Conservation (phyloP, 2,797 vertebrate species). For the Gallinago solitaria region DNA sequence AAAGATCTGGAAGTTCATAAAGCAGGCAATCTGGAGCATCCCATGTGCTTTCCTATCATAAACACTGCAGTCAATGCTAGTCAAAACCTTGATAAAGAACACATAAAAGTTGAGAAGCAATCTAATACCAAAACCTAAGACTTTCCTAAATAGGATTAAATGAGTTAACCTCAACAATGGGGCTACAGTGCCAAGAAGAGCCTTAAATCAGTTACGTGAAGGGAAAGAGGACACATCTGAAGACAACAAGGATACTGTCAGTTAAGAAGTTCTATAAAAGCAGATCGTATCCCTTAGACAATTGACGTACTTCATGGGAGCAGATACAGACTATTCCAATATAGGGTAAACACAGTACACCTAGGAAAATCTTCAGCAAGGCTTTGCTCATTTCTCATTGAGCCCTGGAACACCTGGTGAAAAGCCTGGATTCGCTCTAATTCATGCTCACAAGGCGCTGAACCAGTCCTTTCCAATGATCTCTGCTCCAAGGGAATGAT, state of each 20-base stretch:
- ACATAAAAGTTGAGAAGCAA: neutral
- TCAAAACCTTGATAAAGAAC: neutral
- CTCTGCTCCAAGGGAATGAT: neutral
- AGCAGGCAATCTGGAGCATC: neutral
- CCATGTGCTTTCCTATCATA: neutral
- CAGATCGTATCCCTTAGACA: neutral
- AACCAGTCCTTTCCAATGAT: neutral
- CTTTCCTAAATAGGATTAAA: neutral
- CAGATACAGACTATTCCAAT: neutral
- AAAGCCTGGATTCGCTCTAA: neutral
- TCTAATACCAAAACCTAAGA: neutral
- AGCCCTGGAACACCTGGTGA: neutral
- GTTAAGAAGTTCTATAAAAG: neutral
- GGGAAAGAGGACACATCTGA: neutral
- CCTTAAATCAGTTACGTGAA: neutral
- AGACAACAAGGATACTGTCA: neutral
- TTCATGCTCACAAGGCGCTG: neutral
- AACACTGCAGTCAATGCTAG: neutral
- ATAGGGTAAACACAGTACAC: neutral
- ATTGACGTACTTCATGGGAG: neutral
- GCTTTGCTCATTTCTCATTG: neutral
- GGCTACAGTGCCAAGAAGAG: accelerated
- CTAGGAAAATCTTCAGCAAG: neutral
- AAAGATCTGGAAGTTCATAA: neutral
- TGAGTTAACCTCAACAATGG: neutral